Evolutionary conservation across 2,797 vertebrate genomes (phyloP), one percentile per base, ranked within the genome.

Genomic region (Psittacula echo): DNA sequence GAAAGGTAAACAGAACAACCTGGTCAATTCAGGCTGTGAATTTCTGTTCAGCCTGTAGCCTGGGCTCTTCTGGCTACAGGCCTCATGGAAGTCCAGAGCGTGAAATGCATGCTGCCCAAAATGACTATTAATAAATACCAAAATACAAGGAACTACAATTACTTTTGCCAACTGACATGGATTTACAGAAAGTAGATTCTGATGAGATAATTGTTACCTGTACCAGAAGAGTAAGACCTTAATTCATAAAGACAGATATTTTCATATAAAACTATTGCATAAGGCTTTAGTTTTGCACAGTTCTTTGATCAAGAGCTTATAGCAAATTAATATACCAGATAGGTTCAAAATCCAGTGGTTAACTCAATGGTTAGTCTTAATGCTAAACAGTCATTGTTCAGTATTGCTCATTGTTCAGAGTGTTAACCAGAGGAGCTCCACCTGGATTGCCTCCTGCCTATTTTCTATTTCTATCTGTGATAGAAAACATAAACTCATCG

Each of bases 181-280:
- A 62, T 65, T 90, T 70, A 70, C 42, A 54, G 72, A 91, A 74
- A 58, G 5, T 5, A 79, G 34, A 73, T 87, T 90, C 88, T 94
- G 34, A 60, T 84, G 73, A 88, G 34, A 32, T 81, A 58, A 66
- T 54, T 44, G 10, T 5, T 64, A 64, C 22, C 11, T 47, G 76
- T 56, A 34, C 91, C 47, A 64, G 56, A 77, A 76, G 24, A 83
- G 6, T 51, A 85, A 70, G 47, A 37, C 26, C 6, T 58, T 68
- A 39, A 64, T 74, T 78, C 6, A 9, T 68, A 30, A 62, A 68
- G 32, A 48, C 23, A 34, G 21, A 27, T 56, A 29, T 44, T 53
- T 77, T 80, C 20, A 42, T 58, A 23, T 24, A 74, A 60, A 85
- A 47, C 30, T 76, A 2, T 30, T 39, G 29, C n/a, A 67, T 7